A percentile compares a stretch with the other conserved stretches of the same genome.
phyloP scores from a whole-genome alignment of 2,888 invertebrate genomes.

The Chymomyza fuscimana region DNA sequence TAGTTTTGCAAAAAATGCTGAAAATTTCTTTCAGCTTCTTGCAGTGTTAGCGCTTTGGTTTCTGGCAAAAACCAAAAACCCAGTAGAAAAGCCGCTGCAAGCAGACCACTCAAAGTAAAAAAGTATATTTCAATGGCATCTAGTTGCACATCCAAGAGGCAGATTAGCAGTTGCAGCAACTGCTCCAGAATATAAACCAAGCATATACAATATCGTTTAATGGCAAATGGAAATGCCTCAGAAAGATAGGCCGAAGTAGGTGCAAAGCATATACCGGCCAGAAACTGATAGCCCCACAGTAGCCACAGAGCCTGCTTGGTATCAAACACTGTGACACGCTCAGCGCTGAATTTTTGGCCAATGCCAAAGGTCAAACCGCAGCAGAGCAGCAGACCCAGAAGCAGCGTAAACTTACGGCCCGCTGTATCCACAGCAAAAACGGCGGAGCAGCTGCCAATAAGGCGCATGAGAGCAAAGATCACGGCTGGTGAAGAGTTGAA shows the following conservation, averaged over 20 bases:
- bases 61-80: constrained; percentile 70
- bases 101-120: constrained; percentile 54
- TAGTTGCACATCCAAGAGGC: constrained; percentile 19
- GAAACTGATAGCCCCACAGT: constrained; percentile 61
- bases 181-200: constrained; percentile 61
- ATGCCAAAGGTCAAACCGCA: constrained; percentile 55
- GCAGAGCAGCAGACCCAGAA: constrained; percentile 57
- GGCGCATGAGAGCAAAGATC: constrained; percentile 62
- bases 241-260: constrained; percentile 72
- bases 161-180: constrained; percentile 60
- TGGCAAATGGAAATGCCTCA: constrained; percentile 72
- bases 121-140: constrained; percentile 43
- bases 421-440: constrained; percentile 58
- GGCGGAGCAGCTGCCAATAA: constrained; percentile 54
- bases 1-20: background rate
- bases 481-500: constrained; percentile 51
- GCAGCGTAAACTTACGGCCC: constrained; percentile 65
- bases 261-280: constrained; percentile 61
- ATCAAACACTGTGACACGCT: constrained; percentile 31
- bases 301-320: constrained; percentile 53
- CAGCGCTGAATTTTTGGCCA: constrained; percentile 58
- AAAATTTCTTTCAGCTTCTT: constrained; percentile 62
- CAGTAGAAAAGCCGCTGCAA: constrained; percentile 50
- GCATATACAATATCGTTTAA: constrained; percentile 68
- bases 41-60: constrained; percentile 67